Base-by-base conservation (phyloP, 2,113 vertebrate species). In the Acrocephalus kingi region DNA sequence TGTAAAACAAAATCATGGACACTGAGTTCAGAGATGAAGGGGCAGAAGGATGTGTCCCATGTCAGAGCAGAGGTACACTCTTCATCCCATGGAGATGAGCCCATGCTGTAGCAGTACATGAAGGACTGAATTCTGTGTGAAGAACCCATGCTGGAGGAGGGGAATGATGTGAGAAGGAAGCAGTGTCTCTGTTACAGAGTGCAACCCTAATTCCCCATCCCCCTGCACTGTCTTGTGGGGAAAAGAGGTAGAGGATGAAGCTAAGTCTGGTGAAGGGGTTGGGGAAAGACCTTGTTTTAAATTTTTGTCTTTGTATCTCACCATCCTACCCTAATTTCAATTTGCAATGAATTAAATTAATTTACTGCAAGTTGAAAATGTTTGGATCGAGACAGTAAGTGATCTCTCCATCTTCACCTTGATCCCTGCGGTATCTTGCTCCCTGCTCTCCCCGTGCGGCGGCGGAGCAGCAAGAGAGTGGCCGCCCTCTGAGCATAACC, bases 401-500 rank as follows among this genome's bases (percentile, higher is more conserved):
- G 17, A 39, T 35, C 6, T 71, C 11, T 54, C 7, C 48, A 27
- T 15, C 16, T 22, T 39, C 24, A 35, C 21, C 71, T 21, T 9
- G 8, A 31, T 9, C 8, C 20, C 20, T 4, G 21, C 87, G 2
- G 4, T 46, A 46, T 46, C 25, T 31, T 5, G 7, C 6, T 20
- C n/a, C 20, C 1, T 28, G 23, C 20, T 41, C 27, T 63, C 5
- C 8, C 14, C 1, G 2, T 13, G 31, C 24, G 1, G 4, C 0
- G 0, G 5, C 9, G 37, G 8, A 2, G 11, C 21, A 14, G 12
- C 5, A 27, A 21, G 54, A 30, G 30, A 14, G 13, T 1, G 0
- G 16, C 39, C 37, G 18, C 0, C 0, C 31, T 4, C 13, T 6
- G 4, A 7, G 41, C 33, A 15, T 33, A 7, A 22, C 30, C 13